Base-by-base conservation (phyloP, 2,113 vertebrate genomes). In the Pseudopodoces humilis region DNA sequence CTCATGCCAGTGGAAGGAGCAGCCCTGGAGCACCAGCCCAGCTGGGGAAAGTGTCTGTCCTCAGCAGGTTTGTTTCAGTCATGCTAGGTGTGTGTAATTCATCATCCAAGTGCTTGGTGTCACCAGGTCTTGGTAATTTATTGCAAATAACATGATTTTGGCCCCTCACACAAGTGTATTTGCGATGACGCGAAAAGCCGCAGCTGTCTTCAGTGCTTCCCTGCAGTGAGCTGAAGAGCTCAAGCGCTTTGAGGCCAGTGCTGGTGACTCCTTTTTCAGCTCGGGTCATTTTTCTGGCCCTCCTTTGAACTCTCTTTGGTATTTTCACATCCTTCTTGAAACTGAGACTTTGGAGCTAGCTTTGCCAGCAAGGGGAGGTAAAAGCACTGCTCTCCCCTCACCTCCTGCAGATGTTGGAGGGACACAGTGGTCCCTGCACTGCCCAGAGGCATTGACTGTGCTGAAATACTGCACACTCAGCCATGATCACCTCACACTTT, bases 131-230 rank as follows among this genome's bases (percentile, higher is more conserved):
- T 74, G 63, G 55, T 80, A 90, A 86, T 95, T 92, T 88, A 96
- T 31, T 95, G 87, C 19, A 37, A 79, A 67, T 63, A 87, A 79
- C 49, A 3, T 20, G 49, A 72, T 83, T 96, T 85, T 68, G 58
- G 67, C 67, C 85, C 82, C 67, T 9, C 43, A 43, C 2, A 3
- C 67, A 69, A 92, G 85, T 4, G 6, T 70, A 28, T 83, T 91
- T 71, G 49, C 0, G 8, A 60, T 90, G 96, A 96, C 0, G 7
- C 0, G 15, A 88, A 96, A 94, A 95, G 88, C 92, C 93, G 85
- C 90, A 90, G 88, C 90, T 94, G 90, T 95, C 85, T 83, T 74
- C 94, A 80, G 79, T 35, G 85, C 83, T 96, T 69, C 64, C 55
- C 88, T 74, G 85, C 76, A 90, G 83, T 35, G 41, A 88, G 50